These are phyloP conservation scores for Siphlonurus alternatus DNA, from an alignment of 2,888 invertebrate genomes.

Conservation along the genomic window DNA sequence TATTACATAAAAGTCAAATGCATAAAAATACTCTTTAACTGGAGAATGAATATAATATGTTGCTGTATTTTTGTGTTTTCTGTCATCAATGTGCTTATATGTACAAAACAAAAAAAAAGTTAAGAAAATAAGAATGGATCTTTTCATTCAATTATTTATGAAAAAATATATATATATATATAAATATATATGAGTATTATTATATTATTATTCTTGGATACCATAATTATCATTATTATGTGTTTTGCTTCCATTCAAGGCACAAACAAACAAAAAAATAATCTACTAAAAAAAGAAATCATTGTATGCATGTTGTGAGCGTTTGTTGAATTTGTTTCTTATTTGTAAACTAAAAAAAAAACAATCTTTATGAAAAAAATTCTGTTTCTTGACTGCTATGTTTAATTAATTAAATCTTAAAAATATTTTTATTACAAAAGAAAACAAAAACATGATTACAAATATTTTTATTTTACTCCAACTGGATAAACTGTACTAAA, in stretches of 20 bases:
- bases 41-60: not conserved
- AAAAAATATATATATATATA: not conserved
- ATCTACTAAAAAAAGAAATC: not conserved
- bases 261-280: not conserved
- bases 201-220: conserved; percentile 6
- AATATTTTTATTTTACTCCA: not conserved
- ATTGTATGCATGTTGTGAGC: not conserved
- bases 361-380: not conserved
- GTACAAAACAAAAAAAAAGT: not conserved
- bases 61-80: not conserved
- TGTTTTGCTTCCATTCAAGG: not conserved
- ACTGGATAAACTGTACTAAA: no score
- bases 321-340: not conserved
- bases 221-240: not conserved
- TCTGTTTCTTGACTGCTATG: not conserved
- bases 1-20: not conserved
- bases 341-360: not conserved
- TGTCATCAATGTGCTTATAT: not conserved
- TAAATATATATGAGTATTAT: not conserved
- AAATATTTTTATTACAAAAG: not conserved
- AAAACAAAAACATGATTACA: not conserved
- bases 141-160: not conserved
- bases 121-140: not conserved
- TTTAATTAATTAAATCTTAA: not conserved
- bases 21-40: not conserved